Evolutionary conservation across 2,113 vertebrate genomes (phyloP), one percentile per base, ranked within the genome.

Genomic region (Seriola quinqueradiata): DNA sequence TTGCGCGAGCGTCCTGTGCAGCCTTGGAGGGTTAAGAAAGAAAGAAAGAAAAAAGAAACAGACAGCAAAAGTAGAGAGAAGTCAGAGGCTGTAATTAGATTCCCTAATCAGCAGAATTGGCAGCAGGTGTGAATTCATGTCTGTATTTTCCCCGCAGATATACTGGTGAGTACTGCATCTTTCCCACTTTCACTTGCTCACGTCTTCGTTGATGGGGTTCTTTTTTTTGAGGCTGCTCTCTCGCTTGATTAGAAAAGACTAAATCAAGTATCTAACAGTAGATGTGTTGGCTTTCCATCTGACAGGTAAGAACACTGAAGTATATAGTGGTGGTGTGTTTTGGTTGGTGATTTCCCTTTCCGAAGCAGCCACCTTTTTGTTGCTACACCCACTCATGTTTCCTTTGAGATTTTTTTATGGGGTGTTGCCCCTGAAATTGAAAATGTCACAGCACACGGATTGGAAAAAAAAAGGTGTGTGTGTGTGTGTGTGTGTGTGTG

Each of bases 81-180:
- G 72, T 77, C 50, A 32, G 66, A 9, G 36, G 46, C 48, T 58
- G 57, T 57, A 28, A 54, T 48, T 65, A 73, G 36, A 48, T 87
- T 88, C 72, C 52, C n/a, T 70, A 28, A 74, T 84, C 83, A 87
- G 36, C 84, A 75, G 86, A 83, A 81, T 46, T 78, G 72, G 60
- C 88, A 77, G 89, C 91, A 93, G 91, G 89, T 93, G 93, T 85
- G 91, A 93, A 92, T 95, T 93, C 88, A 95, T 95, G 94, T 94
- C 95, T 95, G 92, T 93, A 77, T 91, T 90, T 85, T 75, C 90
- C 61, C 85, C 89, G 61, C 90, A 90, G 52, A 84, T 92, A 25
- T 94, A 93, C 87, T 89, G 94, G 95, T 95, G 84, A 95, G 95
- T 93, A 68, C 46, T 16, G 25, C 58, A 38, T 72, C 50, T 81